Evolutionary conservation across 2,888 invertebrate genomes (phyloP).

Genomic region (Chymomyza caudatula): DNA sequence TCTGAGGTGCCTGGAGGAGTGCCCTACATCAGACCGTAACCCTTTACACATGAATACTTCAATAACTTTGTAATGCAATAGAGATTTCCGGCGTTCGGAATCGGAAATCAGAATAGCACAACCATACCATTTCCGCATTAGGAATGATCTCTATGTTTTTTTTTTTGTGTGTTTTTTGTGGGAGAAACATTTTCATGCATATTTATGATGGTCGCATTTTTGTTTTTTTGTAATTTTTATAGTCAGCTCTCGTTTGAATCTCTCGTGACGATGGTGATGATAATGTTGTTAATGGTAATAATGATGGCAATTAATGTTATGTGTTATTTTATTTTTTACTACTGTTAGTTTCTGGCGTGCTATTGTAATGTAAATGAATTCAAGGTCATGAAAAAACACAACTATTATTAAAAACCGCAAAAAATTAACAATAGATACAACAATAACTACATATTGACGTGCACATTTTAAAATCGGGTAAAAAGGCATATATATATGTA

Average conservation of each 20-base stretch:
- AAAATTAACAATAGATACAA: conserved; percentile 3
- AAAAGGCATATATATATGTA: neutral
- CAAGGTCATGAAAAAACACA: conserved; percentile 44
- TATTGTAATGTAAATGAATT: conserved; percentile 38
- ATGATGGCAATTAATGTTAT: neutral
- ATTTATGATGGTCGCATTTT: conserved; percentile 32
- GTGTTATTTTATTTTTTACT: neutral
- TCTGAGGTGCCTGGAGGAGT: too few species aligned
- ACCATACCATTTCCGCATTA: too few species aligned
- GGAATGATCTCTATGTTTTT: too few species aligned
- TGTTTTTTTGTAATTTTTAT: conserved; percentile 28
- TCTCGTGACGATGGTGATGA: neutral
- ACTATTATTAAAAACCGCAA: conserved; percentile 24
- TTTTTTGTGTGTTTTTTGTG: neutral
- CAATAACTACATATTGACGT: neutral
- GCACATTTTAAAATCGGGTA: neutral
- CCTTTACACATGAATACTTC: too few species aligned
- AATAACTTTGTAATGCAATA: too few species aligned
- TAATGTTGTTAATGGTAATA: neutral
- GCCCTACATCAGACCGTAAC: too few species aligned
- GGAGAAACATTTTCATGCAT: conserved; percentile 34
- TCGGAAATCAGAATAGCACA: too few species aligned
- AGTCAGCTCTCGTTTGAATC: conserved; percentile 4
- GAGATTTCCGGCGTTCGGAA: too few species aligned
- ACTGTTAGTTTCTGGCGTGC: neutral